Evolutionary conservation across 2,888 invertebrate species (phyloP).

Genomic region (Dinocampus coccinellae): DNA sequence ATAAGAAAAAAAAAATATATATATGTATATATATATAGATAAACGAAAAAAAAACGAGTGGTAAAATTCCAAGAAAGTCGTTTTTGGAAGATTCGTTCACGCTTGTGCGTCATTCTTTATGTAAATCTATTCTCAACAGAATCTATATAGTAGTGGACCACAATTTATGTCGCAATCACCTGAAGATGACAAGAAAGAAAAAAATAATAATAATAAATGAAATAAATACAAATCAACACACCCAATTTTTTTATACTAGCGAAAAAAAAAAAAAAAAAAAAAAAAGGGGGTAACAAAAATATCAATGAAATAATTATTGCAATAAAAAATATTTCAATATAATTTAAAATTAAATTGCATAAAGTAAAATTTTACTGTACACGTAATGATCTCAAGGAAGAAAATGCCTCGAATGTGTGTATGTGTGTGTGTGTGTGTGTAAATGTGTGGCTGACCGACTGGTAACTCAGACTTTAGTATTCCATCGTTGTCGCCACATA

Average conservation of each 20-base stretch:
- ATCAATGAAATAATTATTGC: not conserved
- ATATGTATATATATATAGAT: too few species aligned
- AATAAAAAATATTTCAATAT: too few species aligned
- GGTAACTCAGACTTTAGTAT: conserved; percentile 67
- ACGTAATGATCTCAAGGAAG: not conserved
- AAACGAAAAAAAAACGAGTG: not conserved
- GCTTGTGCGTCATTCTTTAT: conserved; percentile 33
- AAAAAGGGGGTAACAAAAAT: not conserved
- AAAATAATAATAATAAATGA: not conserved
- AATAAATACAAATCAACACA: not conserved
- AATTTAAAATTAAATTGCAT: too few species aligned
- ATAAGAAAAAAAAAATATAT: too few species aligned
- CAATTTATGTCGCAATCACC: conserved; percentile 16
- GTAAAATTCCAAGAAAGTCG: conserved; percentile 17
- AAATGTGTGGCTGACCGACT: conserved; percentile 51
- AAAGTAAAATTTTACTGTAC: too few species aligned
- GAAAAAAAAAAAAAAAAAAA: not conserved
- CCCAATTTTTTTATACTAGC: not conserved
- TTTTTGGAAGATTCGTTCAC: conserved; percentile 18
- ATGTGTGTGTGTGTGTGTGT: not conserved
- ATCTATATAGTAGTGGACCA: not conserved
- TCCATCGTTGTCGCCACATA: conserved; percentile 57
- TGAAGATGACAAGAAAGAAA: conserved; percentile 8
- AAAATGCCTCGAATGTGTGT: not conserved
- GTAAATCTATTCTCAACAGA: conserved; percentile 26